Percentiles rank a stretch among this genome's conserved stretches.
phyloP scores from a whole-genome alignment of 2,797 vertebrate genomes.

The Acanthiza pusilla region DNA sequence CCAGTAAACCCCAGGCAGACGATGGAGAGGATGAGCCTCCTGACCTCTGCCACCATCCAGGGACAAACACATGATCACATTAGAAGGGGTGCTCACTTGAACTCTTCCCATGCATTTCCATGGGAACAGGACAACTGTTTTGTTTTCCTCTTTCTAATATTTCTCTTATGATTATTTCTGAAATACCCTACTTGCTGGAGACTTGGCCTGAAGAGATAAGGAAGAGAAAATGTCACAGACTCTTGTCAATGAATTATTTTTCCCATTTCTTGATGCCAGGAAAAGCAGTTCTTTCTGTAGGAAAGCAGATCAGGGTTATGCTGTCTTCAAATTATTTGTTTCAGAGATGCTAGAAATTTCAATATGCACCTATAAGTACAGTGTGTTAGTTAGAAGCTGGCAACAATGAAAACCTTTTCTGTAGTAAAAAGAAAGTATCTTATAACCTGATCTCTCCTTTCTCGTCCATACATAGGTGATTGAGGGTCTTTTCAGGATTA shows the following conservation, averaged over 20 bases:
- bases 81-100: background rate
- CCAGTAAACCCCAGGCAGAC: background rate
- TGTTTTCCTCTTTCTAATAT: background rate
- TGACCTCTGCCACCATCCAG: background rate
- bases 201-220: constrained; percentile 28
- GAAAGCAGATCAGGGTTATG: background rate
- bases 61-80: background rate
- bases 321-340: background rate
- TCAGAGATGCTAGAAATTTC: background rate
- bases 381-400: background rate
- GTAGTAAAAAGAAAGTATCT: background rate
- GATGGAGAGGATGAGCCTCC: background rate
- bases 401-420: background rate
- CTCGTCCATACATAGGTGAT: background rate
- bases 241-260: constrained; percentile 12
- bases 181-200: background rate
- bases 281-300: constrained; percentile 17
- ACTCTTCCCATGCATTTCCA: constrained; percentile 6
- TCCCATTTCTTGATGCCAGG: constrained; percentile 33
- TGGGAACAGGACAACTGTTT: background rate
- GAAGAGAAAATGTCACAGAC: constrained; percentile 6
- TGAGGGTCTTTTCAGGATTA: background rate
- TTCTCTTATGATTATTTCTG: background rate
- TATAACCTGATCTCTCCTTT: background rate
- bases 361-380: background rate